Evolutionary conservation across 2,113 vertebrate genomes (phyloP).

Genomic region (Rhodinocichla rosea): DNA sequence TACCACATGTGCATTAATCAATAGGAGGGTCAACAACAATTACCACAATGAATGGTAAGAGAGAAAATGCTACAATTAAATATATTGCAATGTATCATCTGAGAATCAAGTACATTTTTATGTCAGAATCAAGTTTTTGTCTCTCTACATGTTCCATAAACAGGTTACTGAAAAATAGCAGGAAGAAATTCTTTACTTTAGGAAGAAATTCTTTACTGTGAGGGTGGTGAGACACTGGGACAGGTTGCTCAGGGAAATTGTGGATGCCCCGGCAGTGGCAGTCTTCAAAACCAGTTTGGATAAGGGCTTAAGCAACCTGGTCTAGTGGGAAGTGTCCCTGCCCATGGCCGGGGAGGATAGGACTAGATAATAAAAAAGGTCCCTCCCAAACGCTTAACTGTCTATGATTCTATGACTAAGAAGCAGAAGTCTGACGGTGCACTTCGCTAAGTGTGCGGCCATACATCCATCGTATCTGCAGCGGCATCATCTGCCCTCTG

Average conservation of each 20-base stretch:
- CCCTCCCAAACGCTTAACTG: background rate
- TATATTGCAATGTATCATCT: background rate
- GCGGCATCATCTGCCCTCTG: background rate
- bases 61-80: background rate
- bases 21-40: background rate
- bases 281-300: background rate
- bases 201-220: background rate
- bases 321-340: background rate
- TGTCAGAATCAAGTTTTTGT: background rate
- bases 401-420: background rate
- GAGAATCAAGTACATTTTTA: fast-evolving
- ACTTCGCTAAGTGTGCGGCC: fast-evolving
- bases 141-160: background rate
- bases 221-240: background rate
- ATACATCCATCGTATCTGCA: fast-evolving
- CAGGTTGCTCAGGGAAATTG: background rate
- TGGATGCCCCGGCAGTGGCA: too few species aligned
- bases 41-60: background rate
- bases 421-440: background rate
- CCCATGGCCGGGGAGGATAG: background rate
- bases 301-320: background rate
- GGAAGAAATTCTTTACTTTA: background rate
- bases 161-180: background rate
- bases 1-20: background rate
- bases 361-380: background rate